A percentile compares a stretch with the other conserved stretches of the same genome.
Evolutionary conservation across 2,888 invertebrate species (phyloP).

Genomic region (Latrodectus hesperus): DNA sequence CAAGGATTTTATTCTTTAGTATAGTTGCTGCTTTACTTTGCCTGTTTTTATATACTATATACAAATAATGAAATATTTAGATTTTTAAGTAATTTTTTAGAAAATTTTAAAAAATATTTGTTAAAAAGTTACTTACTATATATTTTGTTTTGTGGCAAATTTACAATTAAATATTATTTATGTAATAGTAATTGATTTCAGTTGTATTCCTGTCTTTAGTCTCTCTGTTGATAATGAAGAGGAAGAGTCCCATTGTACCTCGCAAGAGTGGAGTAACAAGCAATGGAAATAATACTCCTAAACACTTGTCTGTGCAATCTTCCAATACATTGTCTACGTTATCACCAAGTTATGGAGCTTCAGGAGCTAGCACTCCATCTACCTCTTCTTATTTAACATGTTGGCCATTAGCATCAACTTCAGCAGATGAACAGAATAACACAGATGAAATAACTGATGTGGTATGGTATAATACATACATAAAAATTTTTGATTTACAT

Average conservation of each 20-base stretch:
- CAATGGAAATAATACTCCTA: slow-evolving; percentile 60
- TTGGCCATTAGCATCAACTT: slow-evolving; percentile 29
- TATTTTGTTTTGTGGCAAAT: too few relatives aligned
- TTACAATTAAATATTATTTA: too few relatives aligned
- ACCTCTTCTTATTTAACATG: slow-evolving; percentile 44
- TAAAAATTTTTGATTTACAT: too few relatives aligned
- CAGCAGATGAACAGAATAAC: slow-evolving; percentile 34
- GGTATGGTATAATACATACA: slow-evolving; percentile 17
- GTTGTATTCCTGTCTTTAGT: too few relatives aligned
- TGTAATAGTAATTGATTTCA: too few relatives aligned
- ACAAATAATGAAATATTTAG: too few relatives aligned
- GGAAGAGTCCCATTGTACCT: slow-evolving; percentile 61
- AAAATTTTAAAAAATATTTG: too few relatives aligned
- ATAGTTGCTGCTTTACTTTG: too few relatives aligned
- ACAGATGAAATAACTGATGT: slow-evolving; percentile 40
- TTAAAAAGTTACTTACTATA: too few relatives aligned
- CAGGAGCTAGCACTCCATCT: slow-evolving; percentile 53
- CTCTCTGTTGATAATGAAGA: slow-evolving; percentile 40
- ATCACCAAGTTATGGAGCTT: slow-evolving; percentile 47
- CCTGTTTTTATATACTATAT: too few relatives aligned
- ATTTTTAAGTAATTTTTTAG: too few relatives aligned
- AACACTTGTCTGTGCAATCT: slow-evolving; percentile 57
- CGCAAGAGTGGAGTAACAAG: slow-evolving; percentile 47
- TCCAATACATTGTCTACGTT: slow-evolving; percentile 53
- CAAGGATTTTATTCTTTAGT: too few relatives aligned